These are phyloP conservation scores for Urocolius indicus DNA, from an alignment of 2,113 vertebrate species.

Conservation along the genomic window DNA sequence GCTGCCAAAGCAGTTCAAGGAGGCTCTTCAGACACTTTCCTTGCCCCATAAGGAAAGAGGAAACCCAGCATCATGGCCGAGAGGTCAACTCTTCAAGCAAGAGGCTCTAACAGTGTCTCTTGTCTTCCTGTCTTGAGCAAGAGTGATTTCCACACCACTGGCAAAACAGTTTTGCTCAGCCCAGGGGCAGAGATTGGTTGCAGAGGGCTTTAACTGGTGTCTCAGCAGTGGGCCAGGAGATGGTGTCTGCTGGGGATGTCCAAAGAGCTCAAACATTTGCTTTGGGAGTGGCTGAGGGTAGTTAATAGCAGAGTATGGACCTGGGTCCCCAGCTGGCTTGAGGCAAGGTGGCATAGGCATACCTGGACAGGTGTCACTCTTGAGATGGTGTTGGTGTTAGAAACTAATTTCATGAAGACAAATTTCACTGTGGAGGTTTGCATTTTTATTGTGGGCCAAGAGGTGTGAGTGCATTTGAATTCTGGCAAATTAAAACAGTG, in stretches of 20 bases:
- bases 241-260: rapidly evolving
- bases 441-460: neutral
- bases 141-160: neutral
- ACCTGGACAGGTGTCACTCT: neutral
- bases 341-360: rapidly evolving
- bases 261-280: neutral
- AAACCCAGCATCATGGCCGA: neutral
- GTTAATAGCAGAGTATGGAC: too few species aligned
- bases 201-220: neutral
- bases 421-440: neutral
- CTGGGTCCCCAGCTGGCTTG: rapidly evolving
- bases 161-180: neutral
- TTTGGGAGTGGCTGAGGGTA: neutral
- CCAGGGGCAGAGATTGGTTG: neutral
- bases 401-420: neutral
- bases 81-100: neutral
- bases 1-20: neutral
- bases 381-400: rapidly evolving
- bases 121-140: neutral
- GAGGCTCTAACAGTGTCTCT: neutral
- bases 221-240: neutral
- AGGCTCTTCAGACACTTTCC: neutral
- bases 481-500: neutral
- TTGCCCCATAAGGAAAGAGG: neutral
- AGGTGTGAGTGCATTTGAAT: neutral